Conservation (phyloP, 2,888 invertebrate species). For the Amphipoea lucens region DNA sequence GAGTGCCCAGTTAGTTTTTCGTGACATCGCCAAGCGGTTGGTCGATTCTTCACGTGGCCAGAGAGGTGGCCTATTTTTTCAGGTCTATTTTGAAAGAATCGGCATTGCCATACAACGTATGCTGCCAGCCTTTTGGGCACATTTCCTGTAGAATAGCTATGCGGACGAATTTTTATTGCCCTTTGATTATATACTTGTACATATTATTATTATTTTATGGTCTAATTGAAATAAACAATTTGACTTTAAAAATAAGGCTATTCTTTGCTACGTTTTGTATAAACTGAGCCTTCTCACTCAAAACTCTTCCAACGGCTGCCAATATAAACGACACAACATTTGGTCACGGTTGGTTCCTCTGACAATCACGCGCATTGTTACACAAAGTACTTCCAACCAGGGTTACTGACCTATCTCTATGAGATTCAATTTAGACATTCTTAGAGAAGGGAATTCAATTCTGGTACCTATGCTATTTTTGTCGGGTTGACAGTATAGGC, state of each 20-base stretch:
- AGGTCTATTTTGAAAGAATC: no score
- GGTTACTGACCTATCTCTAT: slow-evolving; percentile 59
- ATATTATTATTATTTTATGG: background rate
- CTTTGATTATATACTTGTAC: no score
- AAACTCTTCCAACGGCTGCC: background rate
- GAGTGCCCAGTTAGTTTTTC: no score
- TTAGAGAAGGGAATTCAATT: slow-evolving; percentile 3
- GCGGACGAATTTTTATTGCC: no score
- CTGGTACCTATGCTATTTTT: background rate
- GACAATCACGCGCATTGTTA: slow-evolving; percentile 45
- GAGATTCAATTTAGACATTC: slow-evolving; percentile 44
- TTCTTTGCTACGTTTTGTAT: background rate
- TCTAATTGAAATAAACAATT: background rate
- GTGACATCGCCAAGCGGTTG: no score
- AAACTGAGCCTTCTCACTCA: background rate
- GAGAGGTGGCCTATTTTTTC: no score
- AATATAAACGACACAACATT: slow-evolving; percentile 49
- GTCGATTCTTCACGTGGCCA: no score
- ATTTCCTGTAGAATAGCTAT: no score
- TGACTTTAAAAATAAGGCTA: background rate
- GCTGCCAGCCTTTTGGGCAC: no score
- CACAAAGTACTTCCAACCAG: slow-evolving; percentile 14
- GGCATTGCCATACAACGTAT: no score
- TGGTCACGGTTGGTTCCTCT: slow-evolving; percentile 39
- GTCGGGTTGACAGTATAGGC: background rate